Base-by-base conservation (phyloP, 2,113 vertebrate species). In the Indicator indicator region DNA sequence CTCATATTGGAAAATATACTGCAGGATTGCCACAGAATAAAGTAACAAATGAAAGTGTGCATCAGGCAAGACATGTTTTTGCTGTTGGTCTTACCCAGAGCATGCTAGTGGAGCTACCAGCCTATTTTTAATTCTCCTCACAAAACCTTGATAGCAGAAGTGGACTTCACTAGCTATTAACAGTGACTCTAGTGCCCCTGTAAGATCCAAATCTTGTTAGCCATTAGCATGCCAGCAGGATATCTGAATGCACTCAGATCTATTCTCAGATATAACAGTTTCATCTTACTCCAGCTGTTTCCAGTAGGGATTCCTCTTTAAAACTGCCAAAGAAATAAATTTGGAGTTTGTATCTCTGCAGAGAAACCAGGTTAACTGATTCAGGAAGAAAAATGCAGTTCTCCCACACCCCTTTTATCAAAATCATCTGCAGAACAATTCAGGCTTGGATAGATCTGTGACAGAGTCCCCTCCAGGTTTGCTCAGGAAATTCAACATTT, bases 341-440 rank as follows among this genome's bases (percentile, higher is more conserved):
- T 40, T 79, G 69, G 59, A 64, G n/a, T 64, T 85, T 16, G 1
- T 17, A 71, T 70, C 60, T 89, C 87, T 78, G 79, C 72, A 82
- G 79, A 94, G 46, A 88, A 96, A 93, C 55, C 83, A 92, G 83
- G 90, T 94, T 94, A 93, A 91, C 86, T 76, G 80, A 83, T 88
- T 88, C 80, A 92, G 80, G 76, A 91, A 73, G 76, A 33, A 71
- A 71, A 91, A 86, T 58, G 86, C 73, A 88, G 79, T 63, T 93
- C 84, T 89, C 73, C 36, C 27, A 54, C 0, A 2, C 86, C 42
- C 76, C 73, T 95, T 94, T 82, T 73, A 93, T 86, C 70, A 92
- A 90, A 95, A 82, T 91, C 40, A 91, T 83, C 77, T 88, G 70
- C 70, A 90, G 90, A 91, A 91, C 80, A 79, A 86, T 90, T 88